Conservation (phyloP, 2,113 vertebrate genomes). For the Colius striatus region DNA sequence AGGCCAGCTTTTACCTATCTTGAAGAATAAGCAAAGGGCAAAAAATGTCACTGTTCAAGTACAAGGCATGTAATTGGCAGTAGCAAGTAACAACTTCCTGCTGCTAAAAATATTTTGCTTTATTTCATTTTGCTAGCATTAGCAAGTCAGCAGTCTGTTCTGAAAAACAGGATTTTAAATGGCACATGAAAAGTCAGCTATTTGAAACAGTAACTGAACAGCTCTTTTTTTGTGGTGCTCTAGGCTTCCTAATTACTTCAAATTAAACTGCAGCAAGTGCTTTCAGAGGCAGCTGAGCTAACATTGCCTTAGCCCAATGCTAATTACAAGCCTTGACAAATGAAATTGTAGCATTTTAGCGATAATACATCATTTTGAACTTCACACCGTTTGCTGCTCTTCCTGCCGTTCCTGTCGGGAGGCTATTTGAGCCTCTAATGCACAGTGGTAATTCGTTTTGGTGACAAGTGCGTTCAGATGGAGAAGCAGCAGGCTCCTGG, state of each 20-base stretch:
- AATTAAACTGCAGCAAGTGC: constrained; percentile 68
- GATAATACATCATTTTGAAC: not conserved
- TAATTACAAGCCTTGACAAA: constrained; percentile 39
- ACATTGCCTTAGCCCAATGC: constrained; percentile 18
- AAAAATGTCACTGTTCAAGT: constrained; percentile 48
- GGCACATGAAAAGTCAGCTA: constrained; percentile 56
- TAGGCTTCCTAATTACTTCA: constrained; percentile 44
- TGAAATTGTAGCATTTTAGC: not conserved
- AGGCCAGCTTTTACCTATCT: constrained; percentile 64
- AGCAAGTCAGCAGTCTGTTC: constrained; percentile 67
- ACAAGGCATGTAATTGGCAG: constrained; percentile 68
- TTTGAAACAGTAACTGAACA: constrained; percentile 37
- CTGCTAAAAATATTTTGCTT: constrained; percentile 70
- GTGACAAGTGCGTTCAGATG: not conserved
- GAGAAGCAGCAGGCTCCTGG: not conserved
- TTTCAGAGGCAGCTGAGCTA: constrained; percentile 60
- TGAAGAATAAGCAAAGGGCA: constrained; percentile 38
- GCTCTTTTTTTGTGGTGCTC: not conserved
- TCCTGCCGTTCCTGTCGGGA: not conserved
- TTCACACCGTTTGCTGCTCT: not conserved
- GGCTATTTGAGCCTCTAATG: not conserved
- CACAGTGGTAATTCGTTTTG: not conserved
- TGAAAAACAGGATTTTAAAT: constrained; percentile 66
- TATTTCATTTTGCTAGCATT: constrained; percentile 69
- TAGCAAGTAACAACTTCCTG: constrained; percentile 72